Evolutionary conservation across 2,888 invertebrate species (phyloP).

Genomic region (Petrolisthes cinctipes): DNA sequence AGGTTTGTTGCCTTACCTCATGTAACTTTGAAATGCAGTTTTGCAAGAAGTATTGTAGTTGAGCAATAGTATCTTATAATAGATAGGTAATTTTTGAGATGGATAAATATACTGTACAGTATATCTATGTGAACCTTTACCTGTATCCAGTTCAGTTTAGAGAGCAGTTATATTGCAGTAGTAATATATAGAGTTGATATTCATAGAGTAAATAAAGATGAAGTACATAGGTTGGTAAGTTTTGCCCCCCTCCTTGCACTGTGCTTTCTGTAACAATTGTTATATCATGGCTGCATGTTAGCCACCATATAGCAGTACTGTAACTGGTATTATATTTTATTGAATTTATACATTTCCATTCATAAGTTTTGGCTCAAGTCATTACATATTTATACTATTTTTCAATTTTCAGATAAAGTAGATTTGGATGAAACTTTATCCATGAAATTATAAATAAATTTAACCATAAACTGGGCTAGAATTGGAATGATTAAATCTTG

Average conservation of each 20-base stretch:
- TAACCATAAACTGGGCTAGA: slow-evolving; percentile 57
- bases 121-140: neutral
- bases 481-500: slow-evolving; percentile 49
- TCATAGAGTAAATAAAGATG: neutral
- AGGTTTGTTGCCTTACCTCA: neutral
- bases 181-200: neutral
- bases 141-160: neutral
- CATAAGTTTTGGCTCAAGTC: slow-evolving; percentile 15
- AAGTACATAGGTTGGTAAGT: slow-evolving; percentile 11
- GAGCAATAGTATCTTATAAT: neutral
- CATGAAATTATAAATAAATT: slow-evolving; percentile 37
- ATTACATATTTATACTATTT: slow-evolving; percentile 17
- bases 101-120: neutral
- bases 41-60: neutral
- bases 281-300: slow-evolving; percentile 37
- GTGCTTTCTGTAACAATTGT: slow-evolving; percentile 8
- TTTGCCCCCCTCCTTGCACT: slow-evolving; percentile 40
- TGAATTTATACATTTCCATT: slow-evolving; percentile 2
- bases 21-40: neutral
- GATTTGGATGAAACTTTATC: slow-evolving; percentile 41
- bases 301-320: neutral
- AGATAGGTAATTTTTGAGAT: neutral
- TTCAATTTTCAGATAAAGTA: slow-evolving; percentile 50
- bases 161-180: neutral
- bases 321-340: slow-evolving; percentile 12